phyloP scores from a whole-genome alignment of 2,888 invertebrate genomes.

The Deroplatys truncata region DNA sequence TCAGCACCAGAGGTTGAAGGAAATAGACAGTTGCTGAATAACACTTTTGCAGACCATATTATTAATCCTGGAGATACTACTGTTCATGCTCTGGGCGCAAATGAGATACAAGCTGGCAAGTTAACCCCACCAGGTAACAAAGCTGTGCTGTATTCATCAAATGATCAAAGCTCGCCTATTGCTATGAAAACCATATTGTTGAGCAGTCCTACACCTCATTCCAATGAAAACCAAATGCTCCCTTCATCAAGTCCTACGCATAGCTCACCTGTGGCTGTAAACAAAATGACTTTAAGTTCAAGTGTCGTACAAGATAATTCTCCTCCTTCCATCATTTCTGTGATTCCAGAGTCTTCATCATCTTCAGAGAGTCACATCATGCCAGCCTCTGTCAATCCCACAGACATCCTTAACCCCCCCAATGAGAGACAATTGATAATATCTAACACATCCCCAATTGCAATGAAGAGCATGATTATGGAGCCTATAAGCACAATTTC shows the following conservation, averaged over 20 bases:
- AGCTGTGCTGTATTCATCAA: background rate
- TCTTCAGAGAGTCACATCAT: background rate
- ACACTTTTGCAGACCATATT: conserved; percentile 2
- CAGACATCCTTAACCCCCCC: background rate
- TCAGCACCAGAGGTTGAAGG: background rate
- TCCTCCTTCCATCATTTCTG: background rate
- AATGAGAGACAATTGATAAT: background rate
- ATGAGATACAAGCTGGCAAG: background rate
- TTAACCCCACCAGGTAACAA: background rate
- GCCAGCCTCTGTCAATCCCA: background rate
- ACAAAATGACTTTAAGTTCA: conserved; percentile 41
- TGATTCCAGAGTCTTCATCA: background rate
- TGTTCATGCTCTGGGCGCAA: background rate
- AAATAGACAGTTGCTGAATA: background rate
- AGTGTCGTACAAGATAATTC: background rate
- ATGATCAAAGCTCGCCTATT: background rate
- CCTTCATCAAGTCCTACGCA: background rate
- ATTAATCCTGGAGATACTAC: background rate
- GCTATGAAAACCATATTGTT: background rate
- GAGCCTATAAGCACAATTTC: background rate
- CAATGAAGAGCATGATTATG: background rate
- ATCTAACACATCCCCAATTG: background rate
- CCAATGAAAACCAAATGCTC: background rate
- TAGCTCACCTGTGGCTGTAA: conserved; percentile 12
- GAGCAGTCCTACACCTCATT: background rate